Percentiles rank a stretch among this genome's conserved stretches.
These are phyloP conservation scores for Drosophila crucigera DNA, from an alignment of 2,888 invertebrate species.

Conservation along the genomic window DNA sequence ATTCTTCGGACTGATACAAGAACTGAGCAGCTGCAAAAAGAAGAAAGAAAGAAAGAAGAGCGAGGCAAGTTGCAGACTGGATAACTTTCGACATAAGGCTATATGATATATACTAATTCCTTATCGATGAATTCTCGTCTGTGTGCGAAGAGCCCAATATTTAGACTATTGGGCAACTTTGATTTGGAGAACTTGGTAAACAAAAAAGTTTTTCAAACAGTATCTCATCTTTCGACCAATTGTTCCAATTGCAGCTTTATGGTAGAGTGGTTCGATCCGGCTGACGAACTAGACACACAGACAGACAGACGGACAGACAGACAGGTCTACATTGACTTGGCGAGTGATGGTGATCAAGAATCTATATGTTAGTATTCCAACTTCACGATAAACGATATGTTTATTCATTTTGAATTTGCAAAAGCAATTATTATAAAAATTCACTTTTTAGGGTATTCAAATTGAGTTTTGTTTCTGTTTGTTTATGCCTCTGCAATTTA, in stretches of 20 bases:
- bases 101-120: too few species aligned
- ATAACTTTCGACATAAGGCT: not conserved
- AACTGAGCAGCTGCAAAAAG: not conserved
- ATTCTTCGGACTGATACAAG: not conserved
- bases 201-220: not conserved
- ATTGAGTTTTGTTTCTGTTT: conserved; percentile 5
- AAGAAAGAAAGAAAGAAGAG: not conserved
- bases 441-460: conserved; percentile 7
- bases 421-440: not conserved
- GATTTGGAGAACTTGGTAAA: not conserved
- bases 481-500: conserved; percentile 1
- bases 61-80: not conserved
- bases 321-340: not conserved
- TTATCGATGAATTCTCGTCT: not conserved
- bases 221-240: not conserved
- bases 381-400: not conserved
- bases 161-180: too few species aligned
- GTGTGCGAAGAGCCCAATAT: too few species aligned
- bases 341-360: not conserved
- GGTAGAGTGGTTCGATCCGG: not conserved
- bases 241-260: not conserved
- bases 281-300: not conserved
- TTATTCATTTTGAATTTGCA: too few species aligned
- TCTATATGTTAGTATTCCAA: not conserved
- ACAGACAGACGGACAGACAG: not conserved